Base-by-base conservation (phyloP, 2,888 invertebrate species). In the Cerastoderma edule region DNA sequence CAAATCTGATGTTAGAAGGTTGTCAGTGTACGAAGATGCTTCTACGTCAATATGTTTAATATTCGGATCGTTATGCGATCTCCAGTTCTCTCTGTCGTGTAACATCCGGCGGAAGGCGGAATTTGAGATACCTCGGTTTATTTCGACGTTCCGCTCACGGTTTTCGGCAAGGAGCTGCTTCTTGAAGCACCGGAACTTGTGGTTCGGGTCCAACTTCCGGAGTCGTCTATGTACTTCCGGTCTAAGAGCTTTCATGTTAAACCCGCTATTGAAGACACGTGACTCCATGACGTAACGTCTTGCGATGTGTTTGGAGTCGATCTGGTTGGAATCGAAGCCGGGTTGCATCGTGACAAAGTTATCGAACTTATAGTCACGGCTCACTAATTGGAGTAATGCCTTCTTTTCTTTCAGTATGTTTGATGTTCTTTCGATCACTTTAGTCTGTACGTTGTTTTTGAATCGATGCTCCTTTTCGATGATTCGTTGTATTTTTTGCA, bases 261-360 rank as follows among this genome's bases (percentile, higher is more conserved):
- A 86, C 5, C 86, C 86, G 8, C 76, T 80, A 67, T 84, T 75
- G 60, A 85, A 85, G 0, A 85, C 73, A 32, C 85, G 75, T 0
- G 80, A 82, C 67, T 86, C 86, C 19, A 84, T 76, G 39, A 85
- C 78, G 60, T 84, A 83, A 57, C 78, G 73, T 19, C 84, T 65
- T 13, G 82, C 80, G 10, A 68, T 72, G 28, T 79, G 67, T 27
- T 67, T 74, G 10, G 79, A 79, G 6, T 83, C 79, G n/a, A 81
- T 78, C 16, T 73, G 53, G 32, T 73, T 72, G 0, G 77, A 48
- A 44, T 80, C 79, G 69, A 85, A 86, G 1, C 78, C 79, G n/a
- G 64, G 68, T 60, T 82, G 73, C 82, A 85, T 82, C n/a, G 85
- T 86, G 10, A 80, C 69, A 63, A 86, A 86, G 32, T 84, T 78